Evolutionary conservation across 2,797 vertebrate genomes (phyloP).

Genomic region (Synanceia verrucosa): DNA sequence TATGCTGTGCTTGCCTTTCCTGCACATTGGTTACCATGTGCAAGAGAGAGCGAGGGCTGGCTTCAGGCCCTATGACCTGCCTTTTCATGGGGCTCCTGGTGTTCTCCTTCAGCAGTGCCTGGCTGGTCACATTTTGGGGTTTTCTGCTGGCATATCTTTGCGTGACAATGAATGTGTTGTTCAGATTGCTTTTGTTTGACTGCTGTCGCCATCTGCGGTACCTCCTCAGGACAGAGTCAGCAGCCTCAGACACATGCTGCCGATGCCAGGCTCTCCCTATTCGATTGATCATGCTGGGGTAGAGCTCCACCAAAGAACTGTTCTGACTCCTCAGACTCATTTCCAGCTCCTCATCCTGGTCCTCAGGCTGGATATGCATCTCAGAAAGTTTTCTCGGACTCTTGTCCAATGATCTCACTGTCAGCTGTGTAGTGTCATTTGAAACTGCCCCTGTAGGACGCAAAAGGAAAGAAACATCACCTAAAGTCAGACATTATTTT

Average conservation of each 20-base stretch:
- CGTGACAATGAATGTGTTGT: slow-evolving; percentile 26
- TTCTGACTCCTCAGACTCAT: slow-evolving; percentile 69
- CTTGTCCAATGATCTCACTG: slow-evolving; percentile 24
- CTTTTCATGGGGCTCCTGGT: neutral
- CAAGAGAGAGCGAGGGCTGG: neutral
- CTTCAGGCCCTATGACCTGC: neutral
- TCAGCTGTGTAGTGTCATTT: slow-evolving; percentile 21
- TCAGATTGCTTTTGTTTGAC: slow-evolving; percentile 18
- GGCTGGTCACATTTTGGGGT: neutral
- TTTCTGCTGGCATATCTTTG: neutral
- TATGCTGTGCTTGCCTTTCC: neutral
- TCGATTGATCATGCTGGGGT: slow-evolving; percentile 77
- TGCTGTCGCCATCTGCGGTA: slow-evolving; percentile 69
- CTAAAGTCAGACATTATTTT: neutral
- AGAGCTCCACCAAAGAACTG: slow-evolving; percentile 72
- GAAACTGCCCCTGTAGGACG: slow-evolving; percentile 20
- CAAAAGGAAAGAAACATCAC: neutral
- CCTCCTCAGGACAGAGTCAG: slow-evolving; percentile 65
- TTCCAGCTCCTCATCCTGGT: slow-evolving; percentile 76
- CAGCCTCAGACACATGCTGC: slow-evolving; percentile 52
- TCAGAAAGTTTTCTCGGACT: slow-evolving; percentile 28
- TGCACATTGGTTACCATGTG: neutral
- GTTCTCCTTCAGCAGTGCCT: neutral
- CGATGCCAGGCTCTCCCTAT: slow-evolving; percentile 64
- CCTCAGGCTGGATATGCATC: slow-evolving; percentile 59